Conservation (phyloP, 2,113 vertebrate genomes). For the Xiphophorus maculatus region DNA sequence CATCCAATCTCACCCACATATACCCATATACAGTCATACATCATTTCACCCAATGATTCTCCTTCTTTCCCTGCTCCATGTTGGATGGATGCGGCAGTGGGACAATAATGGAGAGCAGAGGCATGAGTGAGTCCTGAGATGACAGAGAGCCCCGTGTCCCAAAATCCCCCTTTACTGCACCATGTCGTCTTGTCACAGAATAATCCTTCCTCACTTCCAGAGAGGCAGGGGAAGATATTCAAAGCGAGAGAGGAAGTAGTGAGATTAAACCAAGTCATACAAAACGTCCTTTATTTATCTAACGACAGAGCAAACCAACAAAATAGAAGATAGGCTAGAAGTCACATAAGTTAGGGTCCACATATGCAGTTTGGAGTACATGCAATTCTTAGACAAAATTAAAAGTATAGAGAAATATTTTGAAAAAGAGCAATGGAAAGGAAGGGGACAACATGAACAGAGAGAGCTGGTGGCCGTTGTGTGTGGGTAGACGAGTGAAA, state of each 20-base stretch:
- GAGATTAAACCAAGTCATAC: slow-evolving; percentile 13
- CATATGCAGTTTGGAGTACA: slow-evolving; percentile 57
- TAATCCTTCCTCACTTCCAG: slow-evolving; percentile 66
- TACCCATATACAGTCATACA: slow-evolving; percentile 9
- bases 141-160: slow-evolving; percentile 64
- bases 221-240: slow-evolving; percentile 53
- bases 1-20: slow-evolving; percentile 21
- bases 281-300: slow-evolving; percentile 20
- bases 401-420: slow-evolving; percentile 56
- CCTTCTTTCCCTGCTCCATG: slow-evolving; percentile 40
- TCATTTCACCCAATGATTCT: slow-evolving; percentile 46
- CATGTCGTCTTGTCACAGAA: slow-evolving; percentile 67
- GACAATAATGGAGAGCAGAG: slow-evolving; percentile 68
- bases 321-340: slow-evolving; percentile 10
- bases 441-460: background rate
- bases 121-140: slow-evolving; percentile 74
- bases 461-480: slow-evolving; percentile 30
- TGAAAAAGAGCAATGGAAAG: slow-evolving; percentile 35
- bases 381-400: slow-evolving; percentile 54
- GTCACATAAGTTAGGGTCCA: slow-evolving; percentile 21
- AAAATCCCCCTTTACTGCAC: slow-evolving; percentile 72
- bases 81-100: slow-evolving; percentile 61
- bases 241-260: slow-evolving; percentile 5
- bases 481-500: slow-evolving; percentile 35
- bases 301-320: slow-evolving; percentile 29